Base-by-base conservation (phyloP, 2,113 vertebrate species). In the Fukomys damarensis region DNA sequence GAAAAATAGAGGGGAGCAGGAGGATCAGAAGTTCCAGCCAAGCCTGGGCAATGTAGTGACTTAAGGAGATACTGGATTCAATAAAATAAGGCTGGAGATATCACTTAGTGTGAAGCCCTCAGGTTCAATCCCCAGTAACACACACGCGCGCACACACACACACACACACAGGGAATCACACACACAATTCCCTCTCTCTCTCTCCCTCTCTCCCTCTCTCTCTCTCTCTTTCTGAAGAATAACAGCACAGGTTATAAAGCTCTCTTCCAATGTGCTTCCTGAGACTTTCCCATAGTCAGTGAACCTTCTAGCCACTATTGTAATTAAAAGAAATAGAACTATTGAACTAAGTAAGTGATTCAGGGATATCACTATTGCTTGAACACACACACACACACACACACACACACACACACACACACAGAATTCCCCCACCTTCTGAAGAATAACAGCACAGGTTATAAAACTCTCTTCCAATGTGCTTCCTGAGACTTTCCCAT, bases 241-340 rank as follows among this genome's bases (percentile, higher is more conserved):
- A 35, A 56, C 12, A 24, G 4, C 20, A 83, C 3, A 52, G 7
- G 17, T 16, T 32, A 46, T 22, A 19, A 3, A 74, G 58, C 2
- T 54, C 20, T 16, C 12, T 26, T 5, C n/a, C 5, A 35, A 28
- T 24, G 63, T 26, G 30, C 22, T 83, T 12, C 68, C 19, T 87
- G 17, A 72, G 24, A 4, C 0, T 7, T 63, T 58, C 2, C 7
- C 32, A 59, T 4, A 6, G 16, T 11, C 28, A 80, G 5, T 58
- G 8, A 72, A 17, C 82, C 2, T 30, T 56, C 2, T 59, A 28
- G 4, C 0, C 2, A 8, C 2, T 43, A 5, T 9, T 65, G 9
- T 20, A 59, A 41, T 89, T 32, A n/a, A 38, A 74, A 68, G 12
- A 80, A 81, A 66, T 7, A 76, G 59, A 46, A 0, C 0, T 35